Evolutionary conservation across 2,888 invertebrate species (phyloP).

Genomic region (Erannis defoliaria): DNA sequence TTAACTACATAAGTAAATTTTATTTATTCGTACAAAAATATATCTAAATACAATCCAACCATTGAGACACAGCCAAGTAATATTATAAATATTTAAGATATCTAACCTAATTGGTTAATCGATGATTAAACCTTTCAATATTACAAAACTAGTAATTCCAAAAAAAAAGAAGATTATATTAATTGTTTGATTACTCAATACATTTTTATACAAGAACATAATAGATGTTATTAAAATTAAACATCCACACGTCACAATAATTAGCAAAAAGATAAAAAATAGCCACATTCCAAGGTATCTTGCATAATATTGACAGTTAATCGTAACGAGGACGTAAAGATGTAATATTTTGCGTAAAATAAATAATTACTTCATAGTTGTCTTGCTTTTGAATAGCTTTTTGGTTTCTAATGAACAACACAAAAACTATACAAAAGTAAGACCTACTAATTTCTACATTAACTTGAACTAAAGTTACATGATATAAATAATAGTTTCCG

Average conservation of each 20-base stretch:
- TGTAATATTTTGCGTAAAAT: too few species aligned
- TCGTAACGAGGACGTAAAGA: neutral
- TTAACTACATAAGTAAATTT: too few species aligned
- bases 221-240: neutral
- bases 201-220: constrained; percentile 4
- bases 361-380: too few species aligned
- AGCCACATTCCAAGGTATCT: neutral
- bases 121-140: neutral
- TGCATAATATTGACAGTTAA: neutral
- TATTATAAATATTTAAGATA: neutral
- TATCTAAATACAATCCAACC: neutral
- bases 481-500: too few species aligned
- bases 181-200: constrained; percentile 14
- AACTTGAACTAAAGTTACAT: too few species aligned
- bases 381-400: too few species aligned
- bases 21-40: too few species aligned
- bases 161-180: neutral
- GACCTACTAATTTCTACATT: too few species aligned
- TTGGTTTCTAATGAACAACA: too few species aligned
- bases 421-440: too few species aligned
- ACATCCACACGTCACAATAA: neutral
- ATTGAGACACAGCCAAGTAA: neutral
- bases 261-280: neutral
- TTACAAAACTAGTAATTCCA: neutral
- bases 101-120: neutral